Evolutionary conservation across 1,140 invertebrate genomes (phyloP).

Genomic region (Platorchestia sp.): DNA sequence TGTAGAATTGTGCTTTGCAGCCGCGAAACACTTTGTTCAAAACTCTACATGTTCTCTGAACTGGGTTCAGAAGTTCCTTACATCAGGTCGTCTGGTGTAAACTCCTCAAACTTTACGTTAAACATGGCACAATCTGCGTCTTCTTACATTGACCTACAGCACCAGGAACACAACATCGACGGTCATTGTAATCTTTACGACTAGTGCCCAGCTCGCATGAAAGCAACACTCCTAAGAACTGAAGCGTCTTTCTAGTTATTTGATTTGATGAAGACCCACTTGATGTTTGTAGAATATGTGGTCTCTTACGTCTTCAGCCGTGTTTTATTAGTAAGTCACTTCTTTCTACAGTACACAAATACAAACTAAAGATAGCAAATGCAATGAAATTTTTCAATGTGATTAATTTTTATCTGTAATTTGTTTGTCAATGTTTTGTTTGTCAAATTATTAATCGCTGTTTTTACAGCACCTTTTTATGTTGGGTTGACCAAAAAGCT

Average conservation of each 20-base stretch:
- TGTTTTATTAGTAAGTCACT: neutral
- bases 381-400: too few relatives aligned
- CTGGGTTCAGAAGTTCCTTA: neutral
- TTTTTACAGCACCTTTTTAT: neutral
- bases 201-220: too few relatives aligned
- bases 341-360: too few relatives aligned
- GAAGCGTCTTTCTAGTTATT: neutral
- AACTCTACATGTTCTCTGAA: neutral
- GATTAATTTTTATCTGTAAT: neutral
- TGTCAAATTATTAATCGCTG: neutral
- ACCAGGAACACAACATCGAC: neutral
- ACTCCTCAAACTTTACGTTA: neutral
- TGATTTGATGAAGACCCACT: too few relatives aligned
- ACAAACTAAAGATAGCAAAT: too few relatives aligned
- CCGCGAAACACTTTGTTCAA: neutral
- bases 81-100: neutral
- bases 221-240: neutral
- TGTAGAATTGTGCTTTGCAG: neutral
- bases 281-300: neutral
- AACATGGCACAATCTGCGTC: neutral
- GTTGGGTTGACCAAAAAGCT: too few relatives aligned
- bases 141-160: neutral
- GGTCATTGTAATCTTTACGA: neutral
- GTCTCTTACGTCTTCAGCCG: neutral
- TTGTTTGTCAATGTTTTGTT: neutral